These are phyloP conservation scores for Epizoanthus scotinus DNA, from an alignment of 92 coral and sea anemone genomes.

Conservation along the genomic window DNA sequence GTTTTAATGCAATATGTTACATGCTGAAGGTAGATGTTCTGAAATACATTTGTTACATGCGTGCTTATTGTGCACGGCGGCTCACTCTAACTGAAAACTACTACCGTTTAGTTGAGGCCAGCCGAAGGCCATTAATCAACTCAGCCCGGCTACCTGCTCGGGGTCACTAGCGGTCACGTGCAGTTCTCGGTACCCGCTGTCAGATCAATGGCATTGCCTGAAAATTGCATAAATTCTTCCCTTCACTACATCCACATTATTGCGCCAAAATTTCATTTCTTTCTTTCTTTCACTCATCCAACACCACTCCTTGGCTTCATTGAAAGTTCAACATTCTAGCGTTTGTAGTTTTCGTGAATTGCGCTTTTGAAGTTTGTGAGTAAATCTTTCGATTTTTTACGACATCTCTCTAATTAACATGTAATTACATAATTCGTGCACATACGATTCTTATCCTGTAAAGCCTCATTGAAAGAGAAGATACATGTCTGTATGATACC, in stretches of 20 bases:
- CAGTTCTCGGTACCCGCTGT: constrained; percentile 8
- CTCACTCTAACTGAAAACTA: background rate
- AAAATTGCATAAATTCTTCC: constrained; percentile 15
- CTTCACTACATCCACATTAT: constrained; percentile 17
- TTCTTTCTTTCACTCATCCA: constrained; percentile 12
- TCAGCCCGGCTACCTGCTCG: constrained; percentile 5
- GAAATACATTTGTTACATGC: constrained; percentile 18
- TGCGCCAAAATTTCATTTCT: constrained; percentile 11
- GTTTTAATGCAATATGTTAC: constrained; percentile 9
- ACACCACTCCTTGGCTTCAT: constrained; percentile 15
- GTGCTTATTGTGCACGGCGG: constrained; percentile 5
- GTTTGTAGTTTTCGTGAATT: constrained; percentile 13
- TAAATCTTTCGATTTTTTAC: background rate
- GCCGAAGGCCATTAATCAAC: constrained; percentile 4
- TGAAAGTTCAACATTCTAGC: constrained; percentile 13
- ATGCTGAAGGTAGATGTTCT: background rate
- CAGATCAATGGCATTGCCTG: constrained; percentile 19
- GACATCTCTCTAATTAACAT: constrained; percentile 15
- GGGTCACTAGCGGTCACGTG: constrained; percentile 15
- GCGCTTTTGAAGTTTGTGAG: background rate
- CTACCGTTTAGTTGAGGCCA: constrained; percentile 8
- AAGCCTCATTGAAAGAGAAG: constrained; percentile 22
- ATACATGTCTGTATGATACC: constrained; percentile 5
- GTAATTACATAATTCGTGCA: constrained; percentile 9
- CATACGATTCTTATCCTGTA: background rate